Evolutionary conservation across 2,113 vertebrate genomes (phyloP).

Genomic region (Myotis lucifugus): DNA sequence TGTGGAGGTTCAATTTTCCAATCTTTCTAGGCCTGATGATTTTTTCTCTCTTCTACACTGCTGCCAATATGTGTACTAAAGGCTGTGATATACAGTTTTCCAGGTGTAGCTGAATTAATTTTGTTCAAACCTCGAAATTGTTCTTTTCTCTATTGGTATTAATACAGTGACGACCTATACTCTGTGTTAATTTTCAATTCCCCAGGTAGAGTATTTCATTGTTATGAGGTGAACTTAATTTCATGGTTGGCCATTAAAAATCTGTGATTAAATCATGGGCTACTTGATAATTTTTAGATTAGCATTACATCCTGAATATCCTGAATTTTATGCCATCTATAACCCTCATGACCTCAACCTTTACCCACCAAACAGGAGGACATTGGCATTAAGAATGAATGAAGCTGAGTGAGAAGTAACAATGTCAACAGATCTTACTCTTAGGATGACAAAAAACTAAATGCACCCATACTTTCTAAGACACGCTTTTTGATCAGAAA

Average conservation of each 20-base stretch:
- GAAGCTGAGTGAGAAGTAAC: slow-evolving; percentile 39
- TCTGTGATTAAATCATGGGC: slow-evolving; percentile 38
- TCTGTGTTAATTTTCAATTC: slow-evolving; percentile 61
- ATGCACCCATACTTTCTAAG: slow-evolving; percentile 46
- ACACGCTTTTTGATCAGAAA: slow-evolving; percentile 40
- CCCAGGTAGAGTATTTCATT: slow-evolving; percentile 19
- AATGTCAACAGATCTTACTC: slow-evolving; percentile 51
- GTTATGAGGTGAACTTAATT: slow-evolving; percentile 58
- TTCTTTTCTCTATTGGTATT: slow-evolving; percentile 63
- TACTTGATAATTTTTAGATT: slow-evolving; percentile 28
- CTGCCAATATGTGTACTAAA: background rate
- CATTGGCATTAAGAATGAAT: background rate
- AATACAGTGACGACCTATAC: background rate
- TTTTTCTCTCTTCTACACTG: background rate
- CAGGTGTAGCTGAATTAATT: slow-evolving; percentile 37
- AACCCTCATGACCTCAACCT: slow-evolving; percentile 18
- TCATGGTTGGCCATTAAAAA: slow-evolving; percentile 56
- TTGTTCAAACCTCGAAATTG: slow-evolving; percentile 49
- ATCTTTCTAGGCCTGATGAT: background rate
- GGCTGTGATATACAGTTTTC: background rate
- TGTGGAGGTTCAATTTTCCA: background rate
- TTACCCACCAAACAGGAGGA: slow-evolving; percentile 33
- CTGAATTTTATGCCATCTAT: slow-evolving; percentile 7
- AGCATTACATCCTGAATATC: background rate
- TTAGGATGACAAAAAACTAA: slow-evolving; percentile 42